Evolutionary conservation across 2,797 vertebrate genomes (phyloP).

Genomic region (Smutsia gigantea): DNA sequence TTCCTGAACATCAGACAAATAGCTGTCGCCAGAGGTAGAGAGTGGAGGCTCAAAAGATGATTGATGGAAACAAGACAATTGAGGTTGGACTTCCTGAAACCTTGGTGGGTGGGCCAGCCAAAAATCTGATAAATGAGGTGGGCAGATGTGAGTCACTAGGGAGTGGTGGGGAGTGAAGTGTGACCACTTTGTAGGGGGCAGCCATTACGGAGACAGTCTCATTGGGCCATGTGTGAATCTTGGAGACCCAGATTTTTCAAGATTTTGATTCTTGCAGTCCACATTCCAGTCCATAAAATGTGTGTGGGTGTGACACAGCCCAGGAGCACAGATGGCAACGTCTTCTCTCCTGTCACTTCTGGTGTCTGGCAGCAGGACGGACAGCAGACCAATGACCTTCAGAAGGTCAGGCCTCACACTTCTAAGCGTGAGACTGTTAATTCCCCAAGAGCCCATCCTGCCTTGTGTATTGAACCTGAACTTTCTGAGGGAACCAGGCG

Average conservation of each 20-base stretch:
- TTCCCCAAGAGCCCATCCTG: neutral
- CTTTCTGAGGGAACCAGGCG: neutral
- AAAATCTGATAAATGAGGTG: neutral
- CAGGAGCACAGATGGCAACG: accelerated
- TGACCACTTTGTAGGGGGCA: neutral
- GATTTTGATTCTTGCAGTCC: neutral
- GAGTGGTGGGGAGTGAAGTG: neutral
- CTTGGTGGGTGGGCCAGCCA: neutral
- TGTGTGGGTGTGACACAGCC: neutral
- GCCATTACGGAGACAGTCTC: neutral
- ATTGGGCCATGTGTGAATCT: neutral
- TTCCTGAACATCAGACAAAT: neutral
- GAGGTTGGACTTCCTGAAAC: neutral
- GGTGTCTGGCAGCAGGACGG: neutral
- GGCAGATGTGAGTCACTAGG: neutral
- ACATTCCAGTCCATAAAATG: neutral
- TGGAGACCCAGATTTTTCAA: neutral
- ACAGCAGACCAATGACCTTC: neutral
- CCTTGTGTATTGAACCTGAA: neutral
- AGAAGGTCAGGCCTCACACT: neutral
- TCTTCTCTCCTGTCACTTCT: neutral
- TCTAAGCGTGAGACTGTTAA: neutral
- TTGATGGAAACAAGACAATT: neutral
- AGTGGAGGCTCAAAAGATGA: neutral
- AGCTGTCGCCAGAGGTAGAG: neutral